phyloP scores from a whole-genome alignment of 2,797 vertebrate species.

The Urophycis tenuis region DNA sequence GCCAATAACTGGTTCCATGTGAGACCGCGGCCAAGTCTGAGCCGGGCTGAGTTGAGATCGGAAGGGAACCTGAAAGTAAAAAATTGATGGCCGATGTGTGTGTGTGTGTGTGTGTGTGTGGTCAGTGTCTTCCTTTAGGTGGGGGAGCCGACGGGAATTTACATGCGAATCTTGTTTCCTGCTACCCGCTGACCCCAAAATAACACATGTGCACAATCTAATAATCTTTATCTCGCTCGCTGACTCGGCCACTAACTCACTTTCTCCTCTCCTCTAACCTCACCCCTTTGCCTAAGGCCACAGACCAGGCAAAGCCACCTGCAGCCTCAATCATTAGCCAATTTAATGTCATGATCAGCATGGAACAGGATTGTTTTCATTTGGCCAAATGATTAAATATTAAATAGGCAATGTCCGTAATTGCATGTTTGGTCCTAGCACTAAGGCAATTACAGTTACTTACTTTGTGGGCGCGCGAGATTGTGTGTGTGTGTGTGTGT shows the following conservation, averaged over 20 bases:
- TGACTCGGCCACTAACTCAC: not conserved
- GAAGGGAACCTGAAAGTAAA: not conserved
- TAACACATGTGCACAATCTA: constrained; percentile 8
- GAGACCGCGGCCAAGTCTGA: constrained; percentile 12
- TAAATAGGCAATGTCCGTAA: constrained; percentile 58
- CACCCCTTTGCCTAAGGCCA: constrained; percentile 27
- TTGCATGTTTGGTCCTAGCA: constrained; percentile 58
- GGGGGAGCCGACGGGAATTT: not conserved
- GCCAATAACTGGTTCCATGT: constrained; percentile 22
- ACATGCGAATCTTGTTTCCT: not conserved
- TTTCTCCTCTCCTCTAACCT: constrained; percentile 12
- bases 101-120: too few species aligned
- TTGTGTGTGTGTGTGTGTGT: constrained; percentile 17
- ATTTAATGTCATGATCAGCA: constrained; percentile 50
- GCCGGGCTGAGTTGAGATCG: not conserved
- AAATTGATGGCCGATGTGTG: not conserved
- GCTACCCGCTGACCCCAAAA: not conserved
- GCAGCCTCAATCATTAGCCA: constrained; percentile 45
- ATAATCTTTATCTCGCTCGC: constrained; percentile 18
- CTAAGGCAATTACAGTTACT: constrained; percentile 53
- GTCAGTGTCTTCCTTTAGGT: not conserved
- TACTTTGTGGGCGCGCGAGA: constrained; percentile 33
- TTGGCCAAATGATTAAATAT: constrained; percentile 66
- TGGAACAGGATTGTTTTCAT: constrained; percentile 55
- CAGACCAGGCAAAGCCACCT: constrained; percentile 43